A percentile compares a stretch with the other conserved stretches of the same genome.
Conservation (phyloP, 2,888 invertebrate species). For the Leptothorax acervorum region DNA sequence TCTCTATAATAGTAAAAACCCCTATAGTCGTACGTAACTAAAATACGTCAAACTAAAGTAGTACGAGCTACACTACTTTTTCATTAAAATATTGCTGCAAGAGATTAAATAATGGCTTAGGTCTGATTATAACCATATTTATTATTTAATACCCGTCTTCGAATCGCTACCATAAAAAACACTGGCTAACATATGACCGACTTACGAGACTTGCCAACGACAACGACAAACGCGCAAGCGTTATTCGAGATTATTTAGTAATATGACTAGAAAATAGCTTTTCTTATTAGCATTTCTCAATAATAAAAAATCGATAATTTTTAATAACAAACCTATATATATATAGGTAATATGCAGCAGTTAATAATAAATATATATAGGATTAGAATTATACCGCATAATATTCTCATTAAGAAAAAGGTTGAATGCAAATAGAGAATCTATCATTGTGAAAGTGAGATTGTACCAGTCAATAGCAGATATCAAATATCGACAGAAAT, state of each 20-base stretch:
- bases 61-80: background rate
- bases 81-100: constrained; percentile 5
- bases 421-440: background rate
- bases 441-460: background rate
- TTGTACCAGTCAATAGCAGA: background rate
- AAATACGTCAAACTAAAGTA: background rate
- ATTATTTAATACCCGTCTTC: background rate
- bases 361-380: background rate
- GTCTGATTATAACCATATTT: constrained; percentile 13
- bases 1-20: background rate
- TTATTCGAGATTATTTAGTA: background rate
- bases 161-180: background rate
- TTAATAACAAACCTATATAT: background rate
- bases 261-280: background rate
- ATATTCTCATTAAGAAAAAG: background rate
- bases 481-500: constrained; percentile 3
- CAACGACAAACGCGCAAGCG: background rate
- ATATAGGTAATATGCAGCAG: background rate
- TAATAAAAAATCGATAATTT: background rate
- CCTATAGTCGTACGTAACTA: background rate
- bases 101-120: background rate
- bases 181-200: background rate
- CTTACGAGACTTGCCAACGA: background rate
- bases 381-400: background rate
- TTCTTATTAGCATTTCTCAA: background rate